Conservation (phyloP, 2,797 vertebrate genomes). For the Ara ararauna region DNA sequence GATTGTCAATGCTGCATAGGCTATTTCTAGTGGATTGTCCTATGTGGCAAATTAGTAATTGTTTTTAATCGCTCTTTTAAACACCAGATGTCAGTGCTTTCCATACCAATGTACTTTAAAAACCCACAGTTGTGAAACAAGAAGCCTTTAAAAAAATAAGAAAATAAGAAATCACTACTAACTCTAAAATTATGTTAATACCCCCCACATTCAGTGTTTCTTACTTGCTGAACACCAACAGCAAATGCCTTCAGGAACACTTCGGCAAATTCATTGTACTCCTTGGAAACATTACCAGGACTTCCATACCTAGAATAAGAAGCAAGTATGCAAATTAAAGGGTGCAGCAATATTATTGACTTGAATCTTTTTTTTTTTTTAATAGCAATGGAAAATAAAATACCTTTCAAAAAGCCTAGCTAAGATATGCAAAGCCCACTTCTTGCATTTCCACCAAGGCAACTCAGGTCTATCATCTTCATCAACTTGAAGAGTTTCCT, state of each 20-base stretch:
- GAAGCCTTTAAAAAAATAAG: not conserved
- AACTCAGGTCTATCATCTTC: conserved; percentile 97
- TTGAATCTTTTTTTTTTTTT: not conserved
- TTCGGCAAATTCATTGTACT: conserved; percentile 97
- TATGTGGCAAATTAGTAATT: not conserved
- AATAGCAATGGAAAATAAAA: not conserved
- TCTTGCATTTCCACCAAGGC: conserved; percentile 99
- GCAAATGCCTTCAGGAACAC: conserved; percentile 98
- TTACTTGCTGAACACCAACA: conserved; percentile 94
- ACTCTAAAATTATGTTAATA: not conserved
- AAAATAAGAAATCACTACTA: not conserved
- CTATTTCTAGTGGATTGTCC: not conserved
- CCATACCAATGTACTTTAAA: not conserved
- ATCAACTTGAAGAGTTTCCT: conserved; percentile 98
- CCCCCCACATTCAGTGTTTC: not conserved
- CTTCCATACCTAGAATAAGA: conserved; percentile 91
- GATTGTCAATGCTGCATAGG: not conserved
- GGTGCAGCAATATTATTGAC: not conserved
- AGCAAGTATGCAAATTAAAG: not conserved
- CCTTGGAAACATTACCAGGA: conserved; percentile 99
- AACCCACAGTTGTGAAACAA: not conserved
- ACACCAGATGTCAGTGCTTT: not conserved
- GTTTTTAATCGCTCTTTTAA: not conserved
- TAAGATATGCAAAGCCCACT: conserved; percentile 99
- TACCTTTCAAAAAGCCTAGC: conserved; percentile 98